Percentiles rank a stretch among this genome's conserved stretches.
Conservation (phyloP, 2,797 vertebrate species). For the Silurus lanzhouensis region DNA sequence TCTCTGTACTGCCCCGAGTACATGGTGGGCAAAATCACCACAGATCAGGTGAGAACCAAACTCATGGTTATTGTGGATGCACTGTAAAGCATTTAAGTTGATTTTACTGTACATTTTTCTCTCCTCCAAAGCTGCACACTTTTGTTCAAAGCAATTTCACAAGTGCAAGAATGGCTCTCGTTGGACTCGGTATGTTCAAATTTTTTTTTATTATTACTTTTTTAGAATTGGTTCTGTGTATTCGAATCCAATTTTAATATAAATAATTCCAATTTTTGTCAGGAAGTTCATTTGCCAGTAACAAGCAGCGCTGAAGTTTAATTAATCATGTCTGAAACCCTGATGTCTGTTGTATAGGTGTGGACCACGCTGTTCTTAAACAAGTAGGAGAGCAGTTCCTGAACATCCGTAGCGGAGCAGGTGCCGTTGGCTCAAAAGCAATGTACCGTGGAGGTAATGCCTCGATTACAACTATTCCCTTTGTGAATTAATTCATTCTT, state of each 20-base stretch:
- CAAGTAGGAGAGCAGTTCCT: conserved; percentile 94
- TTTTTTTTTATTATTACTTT: background rate
- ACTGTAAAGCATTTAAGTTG: background rate
- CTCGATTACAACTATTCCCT: background rate
- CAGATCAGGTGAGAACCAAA: conserved; percentile 80
- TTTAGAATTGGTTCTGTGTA: background rate
- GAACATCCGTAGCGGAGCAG: conserved; percentile 89
- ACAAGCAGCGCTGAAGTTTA: background rate
- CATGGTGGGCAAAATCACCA: conserved; percentile 82
- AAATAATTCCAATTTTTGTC: background rate
- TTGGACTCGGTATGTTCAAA: conserved; percentile 86
- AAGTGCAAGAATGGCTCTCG: conserved; percentile 91
- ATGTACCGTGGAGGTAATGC: conserved; percentile 86
- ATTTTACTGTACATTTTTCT: conserved; percentile 18
- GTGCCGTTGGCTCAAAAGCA: conserved; percentile 76
- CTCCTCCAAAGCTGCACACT: conserved; percentile 81
- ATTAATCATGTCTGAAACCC: background rate
- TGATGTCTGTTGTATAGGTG: conserved; percentile 72
- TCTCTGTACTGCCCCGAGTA: conserved; percentile 92
- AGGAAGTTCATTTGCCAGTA: background rate
- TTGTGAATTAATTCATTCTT: background rate
- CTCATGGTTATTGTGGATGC: background rate
- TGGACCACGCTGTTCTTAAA: conserved; percentile 86
- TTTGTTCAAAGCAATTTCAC: conserved; percentile 96
- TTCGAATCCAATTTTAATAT: background rate